A percentile compares a stretch with the other conserved stretches of the same genome.
Conservation (phyloP, 2,888 invertebrate genomes). For the Noctua comes region DNA sequence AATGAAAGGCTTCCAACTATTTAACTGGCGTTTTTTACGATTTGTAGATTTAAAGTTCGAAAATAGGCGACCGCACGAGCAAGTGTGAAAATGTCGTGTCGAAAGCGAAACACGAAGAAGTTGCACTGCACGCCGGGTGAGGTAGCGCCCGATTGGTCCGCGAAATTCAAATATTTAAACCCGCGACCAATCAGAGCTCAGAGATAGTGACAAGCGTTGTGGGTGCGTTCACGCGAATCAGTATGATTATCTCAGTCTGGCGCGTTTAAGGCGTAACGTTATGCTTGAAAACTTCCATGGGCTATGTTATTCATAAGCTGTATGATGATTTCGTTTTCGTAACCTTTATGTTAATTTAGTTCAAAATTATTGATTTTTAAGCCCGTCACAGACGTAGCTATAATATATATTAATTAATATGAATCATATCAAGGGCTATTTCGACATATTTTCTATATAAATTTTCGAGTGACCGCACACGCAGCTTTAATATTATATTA, state of each 20-base stretch:
- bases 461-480: too few relatives aligned
- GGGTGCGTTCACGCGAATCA: neutral
- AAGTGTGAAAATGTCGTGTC: neutral
- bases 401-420: too few relatives aligned
- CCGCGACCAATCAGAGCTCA: neutral
- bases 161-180: neutral
- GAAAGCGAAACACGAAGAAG: too few relatives aligned
- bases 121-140: too few relatives aligned
- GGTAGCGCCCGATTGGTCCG: neutral
- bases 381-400: too few relatives aligned
- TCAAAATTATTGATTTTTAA: too few relatives aligned
- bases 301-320: neutral
- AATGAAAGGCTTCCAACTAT: too few relatives aligned
- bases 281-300: neutral
- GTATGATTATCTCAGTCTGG: too few relatives aligned
- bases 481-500: too few relatives aligned
- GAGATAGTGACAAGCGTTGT: neutral
- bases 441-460: too few relatives aligned
- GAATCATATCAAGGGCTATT: too few relatives aligned
- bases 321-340: neutral
- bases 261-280: too few relatives aligned
- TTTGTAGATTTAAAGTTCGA: neutral
- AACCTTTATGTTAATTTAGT: neutral
- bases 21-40: neutral
- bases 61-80: neutral